These are phyloP conservation scores for Oryctes rhinoceros DNA, from an alignment of 1,140 invertebrate species.

Conservation along the genomic window DNA sequence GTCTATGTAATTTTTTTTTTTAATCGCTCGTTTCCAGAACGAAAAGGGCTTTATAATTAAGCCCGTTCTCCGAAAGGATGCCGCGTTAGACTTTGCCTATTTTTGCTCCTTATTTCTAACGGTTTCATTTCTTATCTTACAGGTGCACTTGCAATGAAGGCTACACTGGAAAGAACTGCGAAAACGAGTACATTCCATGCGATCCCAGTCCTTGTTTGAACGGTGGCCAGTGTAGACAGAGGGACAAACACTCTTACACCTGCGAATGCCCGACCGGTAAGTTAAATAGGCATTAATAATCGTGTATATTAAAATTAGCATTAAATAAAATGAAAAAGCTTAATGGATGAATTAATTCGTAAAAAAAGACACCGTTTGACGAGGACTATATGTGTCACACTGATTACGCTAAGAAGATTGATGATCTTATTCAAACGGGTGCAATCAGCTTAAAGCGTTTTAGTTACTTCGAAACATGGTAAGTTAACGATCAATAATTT, in stretches of 20 bases:
- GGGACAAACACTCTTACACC: conserved; percentile 81
- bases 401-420: too few species aligned
- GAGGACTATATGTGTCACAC: too few species aligned
- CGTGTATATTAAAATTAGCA: neutral
- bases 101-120: neutral
- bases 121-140: conserved; percentile 59
- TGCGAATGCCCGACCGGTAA: conserved; percentile 88
- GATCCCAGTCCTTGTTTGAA: conserved; percentile 90
- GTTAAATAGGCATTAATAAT: conserved; percentile 59
- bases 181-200: conserved; percentile 89
- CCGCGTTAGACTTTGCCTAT: neutral
- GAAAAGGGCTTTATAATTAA: neutral
- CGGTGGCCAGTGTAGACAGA: conserved; percentile 81
- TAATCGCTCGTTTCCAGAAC: too few species aligned
- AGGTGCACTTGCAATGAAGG: conserved; percentile 89
- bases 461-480: too few species aligned
- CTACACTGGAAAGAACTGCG: conserved; percentile 90
- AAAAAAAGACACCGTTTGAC: too few species aligned
- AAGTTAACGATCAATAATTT: too few species aligned
- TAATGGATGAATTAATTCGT: too few species aligned
- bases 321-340: too few species aligned
- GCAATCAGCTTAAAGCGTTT: too few species aligned
- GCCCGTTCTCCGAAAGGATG: neutral
- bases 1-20: too few species aligned
- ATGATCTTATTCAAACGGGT: too few species aligned